Evolutionary conservation across 2,888 invertebrate genomes (phyloP).

Genomic region (Antitype chi): DNA sequence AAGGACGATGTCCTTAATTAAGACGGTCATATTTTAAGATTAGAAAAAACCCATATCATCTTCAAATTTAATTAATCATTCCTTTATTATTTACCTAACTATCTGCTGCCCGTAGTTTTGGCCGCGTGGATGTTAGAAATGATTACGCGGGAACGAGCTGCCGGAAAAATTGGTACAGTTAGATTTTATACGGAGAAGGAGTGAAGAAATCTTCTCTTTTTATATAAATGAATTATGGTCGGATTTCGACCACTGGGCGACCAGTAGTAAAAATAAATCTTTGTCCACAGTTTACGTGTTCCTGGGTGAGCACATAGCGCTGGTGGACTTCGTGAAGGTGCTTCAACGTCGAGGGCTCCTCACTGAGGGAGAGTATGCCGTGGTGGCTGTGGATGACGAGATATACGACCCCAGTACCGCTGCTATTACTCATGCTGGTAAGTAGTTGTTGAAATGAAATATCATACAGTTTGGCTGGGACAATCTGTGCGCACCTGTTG

Average conservation of each 20-base stretch:
- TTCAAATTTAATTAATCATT: background rate
- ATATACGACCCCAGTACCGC: slow-evolving; percentile 92
- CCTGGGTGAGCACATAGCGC: slow-evolving; percentile 96
- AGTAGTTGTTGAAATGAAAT: background rate
- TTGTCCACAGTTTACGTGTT: slow-evolving; percentile 96
- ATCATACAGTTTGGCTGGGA: too few relatives aligned
- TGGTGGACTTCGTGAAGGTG: slow-evolving; percentile 95
- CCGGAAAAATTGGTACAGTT: too few relatives aligned
- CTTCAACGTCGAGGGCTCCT: slow-evolving; percentile 94
- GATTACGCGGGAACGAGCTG: too few relatives aligned
- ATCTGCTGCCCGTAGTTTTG: background rate
- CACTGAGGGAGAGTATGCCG: slow-evolving; percentile 95
- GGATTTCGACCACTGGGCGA: too few relatives aligned
- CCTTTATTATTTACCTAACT: background rate
- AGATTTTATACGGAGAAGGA: too few relatives aligned
- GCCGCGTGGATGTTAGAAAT: too few relatives aligned
- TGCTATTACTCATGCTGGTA: slow-evolving; percentile 84
- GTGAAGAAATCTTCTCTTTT: too few relatives aligned
- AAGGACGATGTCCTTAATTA: background rate
- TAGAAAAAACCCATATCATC: background rate
- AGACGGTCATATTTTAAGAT: background rate
- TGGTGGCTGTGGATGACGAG: slow-evolving; percentile 97
- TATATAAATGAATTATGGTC: too few relatives aligned
- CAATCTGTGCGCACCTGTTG: too few relatives aligned
- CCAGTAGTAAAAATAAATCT: background rate